Evolutionary conservation across 2,888 invertebrate genomes (phyloP), one percentile per base, ranked within the genome.

Genomic region (Magallana nippona): DNA sequence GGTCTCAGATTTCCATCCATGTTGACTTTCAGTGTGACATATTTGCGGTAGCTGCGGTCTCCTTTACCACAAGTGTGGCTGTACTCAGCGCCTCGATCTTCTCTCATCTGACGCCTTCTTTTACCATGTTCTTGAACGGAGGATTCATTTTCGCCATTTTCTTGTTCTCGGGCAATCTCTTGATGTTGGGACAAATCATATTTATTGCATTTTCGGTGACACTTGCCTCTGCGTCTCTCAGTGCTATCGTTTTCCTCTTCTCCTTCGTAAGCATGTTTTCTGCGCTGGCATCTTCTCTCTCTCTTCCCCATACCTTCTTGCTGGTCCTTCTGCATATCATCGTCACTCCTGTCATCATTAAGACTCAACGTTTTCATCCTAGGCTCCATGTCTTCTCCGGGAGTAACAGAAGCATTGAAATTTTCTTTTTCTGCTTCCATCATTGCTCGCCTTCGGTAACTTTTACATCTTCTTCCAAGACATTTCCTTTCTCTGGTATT

Each of bases 401-500:
- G 27, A 19, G 32, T 11, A 17, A 15, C 15, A 15, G 71, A 5
- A 71, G 44, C 44, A 0, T 44, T 8, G 8, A 44, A 3, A 44
- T 44, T 44, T 44, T 44, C 44, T 44, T 44, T 44, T 8, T 44
- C 44, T 8, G 44, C 44, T 44, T 44, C 44, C 71, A 71, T 71
- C 27, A 11, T 22, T 71, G 71, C 71, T 13, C 71, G 22, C 32
- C 71, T 22, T 71, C 32, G 22, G 13, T 71, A 71, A 22, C 71
- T 71, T 71, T 71, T 71, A 15, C 71, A 71, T 11, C 71, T 22
- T 22, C 71, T 19, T 71, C 71, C 15, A 27, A 71, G 27, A 71
- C 27, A 27, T 27, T 15, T 27, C 3, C 27, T 71, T 32, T 71
- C 71, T 71, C 19, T 19, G 10, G 10, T 19, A 60, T 19, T 1